These are phyloP conservation scores for Lasius platythorax DNA, from an alignment of 2,888 invertebrate genomes.

Conservation along the genomic window DNA sequence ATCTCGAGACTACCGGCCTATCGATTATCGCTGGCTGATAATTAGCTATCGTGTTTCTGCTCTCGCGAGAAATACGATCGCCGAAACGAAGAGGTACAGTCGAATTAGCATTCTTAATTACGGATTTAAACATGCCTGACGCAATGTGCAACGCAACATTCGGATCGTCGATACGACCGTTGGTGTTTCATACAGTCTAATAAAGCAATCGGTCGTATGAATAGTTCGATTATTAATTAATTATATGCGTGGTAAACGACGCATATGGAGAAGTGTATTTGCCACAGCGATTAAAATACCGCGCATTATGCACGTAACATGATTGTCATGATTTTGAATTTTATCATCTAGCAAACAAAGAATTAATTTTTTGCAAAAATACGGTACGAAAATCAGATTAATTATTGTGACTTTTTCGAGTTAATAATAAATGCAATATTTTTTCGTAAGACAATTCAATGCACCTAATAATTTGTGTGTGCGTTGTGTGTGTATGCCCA, in stretches of 20 bases:
- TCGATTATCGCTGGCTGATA: constrained; percentile 49
- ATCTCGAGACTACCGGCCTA: constrained; percentile 53
- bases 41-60: constrained; percentile 61
- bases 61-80: constrained; percentile 45
- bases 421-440: constrained; percentile 5
- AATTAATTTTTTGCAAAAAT: background rate
- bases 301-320: background rate
- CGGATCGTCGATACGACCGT: background rate
- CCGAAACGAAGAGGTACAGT: constrained; percentile 13
- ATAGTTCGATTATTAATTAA: constrained; percentile 10
- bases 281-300: background rate
- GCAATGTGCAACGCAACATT: background rate
- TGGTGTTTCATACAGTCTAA: background rate
- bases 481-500: background rate
- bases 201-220: background rate
- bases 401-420: background rate
- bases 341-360: background rate
- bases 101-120: constrained; percentile 62
- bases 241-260: background rate
- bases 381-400: background rate
- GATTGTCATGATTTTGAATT: background rate
- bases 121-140: constrained; percentile 55
- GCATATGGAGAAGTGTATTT: background rate
- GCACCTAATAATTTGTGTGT: background rate
- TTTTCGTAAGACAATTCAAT: background rate